Evolutionary conservation across 1,140 invertebrate genomes (phyloP), one percentile per base, ranked within the genome.

Genomic region (Drosophila kepulauana): DNA sequence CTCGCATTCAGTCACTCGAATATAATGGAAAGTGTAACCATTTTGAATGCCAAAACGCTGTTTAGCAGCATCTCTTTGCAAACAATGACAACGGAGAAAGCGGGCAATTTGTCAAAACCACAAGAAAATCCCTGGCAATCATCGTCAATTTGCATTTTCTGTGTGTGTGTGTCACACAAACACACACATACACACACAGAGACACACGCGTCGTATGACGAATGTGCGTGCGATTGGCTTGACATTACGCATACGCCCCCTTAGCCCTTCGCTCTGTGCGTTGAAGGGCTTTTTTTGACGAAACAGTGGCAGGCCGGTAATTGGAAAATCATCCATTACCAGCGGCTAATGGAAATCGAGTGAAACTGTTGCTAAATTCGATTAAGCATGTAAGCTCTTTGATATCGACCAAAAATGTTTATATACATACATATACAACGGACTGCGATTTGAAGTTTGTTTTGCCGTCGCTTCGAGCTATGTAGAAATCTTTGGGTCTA

Each of bases 261-360:
- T 25, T 58, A 51, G 20, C 20, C 48, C 45, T 48, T 41, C 38
- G 8, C n/a, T 43, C 1, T 13, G 5, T 43, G 41, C 45, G 48
- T 7, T 8, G 20, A 38, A 25, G 20, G 13, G 25, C 16, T 8
- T 52, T 52, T 33, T 52, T 61, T 59, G 45, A 59, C 46, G 46
- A 59, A 75, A 75, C 71, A 33, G 43, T 63, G 79, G 75, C 72
- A 67, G 82, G 49, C 82, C 82, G 82, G 82, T 87, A 87, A 87
- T 87, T 87, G 82, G 84, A 88, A 87, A 87, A 87, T 88, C 82
- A 88, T 80, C 84, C 85, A 88, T 87, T 87, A 87, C 84, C 64
- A 87, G 62, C 77, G 69, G 59, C 84, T 88, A 88, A 87, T 87
- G 82, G 82, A 87, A 84, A 88, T 57, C 66, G 69, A 75, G 81